Evolutionary conservation across 2,797 vertebrate genomes (phyloP), one percentile per base, ranked within the genome.

Genomic region (Triplophysa yarkandensis): DNA sequence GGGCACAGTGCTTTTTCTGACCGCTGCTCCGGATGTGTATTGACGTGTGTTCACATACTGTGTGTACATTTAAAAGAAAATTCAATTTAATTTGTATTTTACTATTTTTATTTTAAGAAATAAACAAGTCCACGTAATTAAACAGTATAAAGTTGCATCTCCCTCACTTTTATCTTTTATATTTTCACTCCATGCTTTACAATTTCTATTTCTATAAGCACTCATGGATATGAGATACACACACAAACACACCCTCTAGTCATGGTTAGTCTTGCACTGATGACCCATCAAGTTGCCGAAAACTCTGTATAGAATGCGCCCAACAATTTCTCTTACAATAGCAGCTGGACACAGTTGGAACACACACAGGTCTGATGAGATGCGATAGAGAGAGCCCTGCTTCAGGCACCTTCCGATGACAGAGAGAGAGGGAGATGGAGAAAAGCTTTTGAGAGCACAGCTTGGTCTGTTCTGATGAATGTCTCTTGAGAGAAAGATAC

Each of bases 401-500:
- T 69, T 63, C 43, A 77, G 74, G 74, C 46, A 55, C 57, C 68
- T 55, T 65, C 74, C 81, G 83, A 11, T 82, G 85, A 83, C 84
- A 80, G 74, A 79, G 84, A 80, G 75, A 79, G 48, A 16, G 66
- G 73, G 76, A 71, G 32, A 68, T 74, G 43, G 57, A 79, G 74
- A 58, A 76, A 41, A 76, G 43, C 55, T 48, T 73, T 76, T 85
- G 7, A 80, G 74, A 70, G 68, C 74, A 67, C 58, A 74, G 83
- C 79, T 77, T 68, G 67, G 71, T 74, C 76, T 84, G 78, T 80
- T 74, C 60, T 84, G 83, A 86, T 84, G 75, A 84, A 86, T 88
- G 82, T 84, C 81, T 83, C 80, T 68, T 70, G 75, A 74, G 81
- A 85, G 64, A 83, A 81, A 2, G 30, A 52, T 66, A 34, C 19